Evolutionary conservation across 2,888 invertebrate genomes (phyloP), one percentile per base, ranked within the genome.

Genomic region (Esperia sulphurella): DNA sequence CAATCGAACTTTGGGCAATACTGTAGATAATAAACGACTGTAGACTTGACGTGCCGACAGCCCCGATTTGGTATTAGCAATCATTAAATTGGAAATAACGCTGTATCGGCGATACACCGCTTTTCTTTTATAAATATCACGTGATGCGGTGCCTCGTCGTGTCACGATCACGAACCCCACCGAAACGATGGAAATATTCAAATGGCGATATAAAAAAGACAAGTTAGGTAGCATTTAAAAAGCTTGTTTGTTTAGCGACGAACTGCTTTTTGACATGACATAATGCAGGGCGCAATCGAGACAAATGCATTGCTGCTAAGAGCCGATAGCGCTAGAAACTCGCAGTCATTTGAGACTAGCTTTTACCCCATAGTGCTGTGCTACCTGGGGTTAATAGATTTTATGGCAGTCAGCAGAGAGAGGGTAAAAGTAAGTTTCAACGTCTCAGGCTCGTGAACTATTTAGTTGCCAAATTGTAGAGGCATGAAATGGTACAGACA

Each of bases 151-250:
- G 86, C 88, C 88, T 77, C 65, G 81, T 79, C 85, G 88, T 87
- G 85, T 79, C 89, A 87, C 84, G 88, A 84, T 79, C 89, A 87
- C 84, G 88, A 84, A 86, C 85, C 81, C 73, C 63, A 72, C 77
- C 65, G 75, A 79, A 83, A 83, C 87, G 86, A 85, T 85, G 78
- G 79, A 78, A 88, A 88, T 89, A 89, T 89, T 87, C 89, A 88
- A 89, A 89, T 88, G 79, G 83, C 83, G 83, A 81, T 87, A 87
- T 88, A 88, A 88, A 89, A 87, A 88, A 87, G 84, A 87, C 86
- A 88, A 88, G 87, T 88, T 87, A 84, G 84, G 83, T 84, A 88
- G 86, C 89, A 86, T 89, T 89, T 89, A 89, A 89, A 89, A 89
- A 87, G 82, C 84, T 86, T 89, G 88, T 89, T 88, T 89, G 83